Conservation (phyloP, 64 coral and sea anemone species). For the Stylophora pistillata region DNA sequence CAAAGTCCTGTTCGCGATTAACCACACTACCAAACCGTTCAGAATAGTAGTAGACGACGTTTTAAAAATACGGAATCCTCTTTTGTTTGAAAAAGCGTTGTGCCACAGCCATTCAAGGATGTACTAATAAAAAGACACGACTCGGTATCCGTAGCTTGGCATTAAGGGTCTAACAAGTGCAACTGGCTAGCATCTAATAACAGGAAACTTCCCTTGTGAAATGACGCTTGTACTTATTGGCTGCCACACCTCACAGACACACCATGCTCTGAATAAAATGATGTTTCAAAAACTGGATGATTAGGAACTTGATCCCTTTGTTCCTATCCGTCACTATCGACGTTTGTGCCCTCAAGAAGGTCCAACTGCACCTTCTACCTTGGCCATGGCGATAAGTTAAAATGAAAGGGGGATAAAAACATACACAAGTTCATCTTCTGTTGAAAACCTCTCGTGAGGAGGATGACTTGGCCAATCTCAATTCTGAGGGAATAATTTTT, state of each 20-base stretch:
- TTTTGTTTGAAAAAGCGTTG: conserved; percentile 34
- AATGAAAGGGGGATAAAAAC: no score
- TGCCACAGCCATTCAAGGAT: conserved; percentile 48
- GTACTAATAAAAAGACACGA: conserved; percentile 47
- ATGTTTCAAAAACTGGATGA: background rate
- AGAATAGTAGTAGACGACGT: no score
- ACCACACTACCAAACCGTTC: no score
- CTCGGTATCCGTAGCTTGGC: conserved; percentile 33
- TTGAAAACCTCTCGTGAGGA: no score
- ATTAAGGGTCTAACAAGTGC: conserved; percentile 31
- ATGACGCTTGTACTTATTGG: conserved; percentile 13
- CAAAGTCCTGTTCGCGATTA: no score
- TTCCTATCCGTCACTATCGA: no score
- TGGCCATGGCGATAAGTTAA: no score
- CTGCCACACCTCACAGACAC: conserved; percentile 48
- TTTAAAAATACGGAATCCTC: conserved; percentile 11
- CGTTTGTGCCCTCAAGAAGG: no score
- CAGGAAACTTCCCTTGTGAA: conserved; percentile 18
- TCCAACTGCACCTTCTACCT: no score
- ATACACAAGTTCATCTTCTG: no score
- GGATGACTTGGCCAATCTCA: no score
- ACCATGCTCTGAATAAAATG: conserved; percentile 20
- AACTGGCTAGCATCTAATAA: conserved; percentile 43
- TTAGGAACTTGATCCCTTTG: background rate
- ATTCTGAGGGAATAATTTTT: no score